A percentile compares a stretch with the other conserved stretches of the same genome.
These are phyloP conservation scores for Seladonia tumulorum DNA, from an alignment of 2,888 invertebrate genomes.

Conservation along the genomic window DNA sequence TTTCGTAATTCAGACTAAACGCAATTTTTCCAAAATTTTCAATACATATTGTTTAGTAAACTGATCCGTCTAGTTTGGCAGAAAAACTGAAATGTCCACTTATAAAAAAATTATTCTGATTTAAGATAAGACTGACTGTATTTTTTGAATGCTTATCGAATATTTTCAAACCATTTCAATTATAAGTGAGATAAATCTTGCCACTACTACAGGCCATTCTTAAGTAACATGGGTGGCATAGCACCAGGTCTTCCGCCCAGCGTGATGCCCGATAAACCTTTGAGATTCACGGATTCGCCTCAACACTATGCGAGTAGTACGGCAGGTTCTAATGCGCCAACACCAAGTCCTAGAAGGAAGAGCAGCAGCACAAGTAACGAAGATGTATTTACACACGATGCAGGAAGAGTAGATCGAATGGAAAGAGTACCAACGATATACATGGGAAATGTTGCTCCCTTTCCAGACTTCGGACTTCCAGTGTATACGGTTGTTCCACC, in stretches of 20 bases:
- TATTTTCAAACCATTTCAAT: not conserved
- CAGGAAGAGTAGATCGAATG: constrained; percentile 73
- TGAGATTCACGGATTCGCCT: constrained; percentile 91
- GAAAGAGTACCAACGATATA: constrained; percentile 81
- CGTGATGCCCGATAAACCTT: constrained; percentile 85
- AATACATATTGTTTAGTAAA: too few relatives aligned
- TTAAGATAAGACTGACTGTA: too few relatives aligned
- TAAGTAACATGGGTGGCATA: constrained; percentile 82
- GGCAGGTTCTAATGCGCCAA: constrained; percentile 85
- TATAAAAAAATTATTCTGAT: too few relatives aligned
- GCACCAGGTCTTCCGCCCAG: constrained; percentile 78
- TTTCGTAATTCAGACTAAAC: too few relatives aligned
- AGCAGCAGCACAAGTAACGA: constrained; percentile 89
- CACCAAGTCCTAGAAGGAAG: constrained; percentile 90
- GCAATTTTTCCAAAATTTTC: too few relatives aligned
- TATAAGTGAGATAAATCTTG: constrained; percentile 8
- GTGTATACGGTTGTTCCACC: constrained; percentile 77
- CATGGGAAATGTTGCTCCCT: constrained; percentile 77
- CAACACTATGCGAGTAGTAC: constrained; percentile 88
- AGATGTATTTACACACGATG: constrained; percentile 85
- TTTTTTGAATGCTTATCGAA: not conserved
- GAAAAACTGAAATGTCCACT: too few relatives aligned
- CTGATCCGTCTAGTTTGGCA: too few relatives aligned
- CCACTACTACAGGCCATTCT: constrained; percentile 75
- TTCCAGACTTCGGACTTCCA: constrained; percentile 80